These are phyloP conservation scores for Arenaria interpres DNA, from an alignment of 2,113 vertebrate species.

Conservation along the genomic window DNA sequence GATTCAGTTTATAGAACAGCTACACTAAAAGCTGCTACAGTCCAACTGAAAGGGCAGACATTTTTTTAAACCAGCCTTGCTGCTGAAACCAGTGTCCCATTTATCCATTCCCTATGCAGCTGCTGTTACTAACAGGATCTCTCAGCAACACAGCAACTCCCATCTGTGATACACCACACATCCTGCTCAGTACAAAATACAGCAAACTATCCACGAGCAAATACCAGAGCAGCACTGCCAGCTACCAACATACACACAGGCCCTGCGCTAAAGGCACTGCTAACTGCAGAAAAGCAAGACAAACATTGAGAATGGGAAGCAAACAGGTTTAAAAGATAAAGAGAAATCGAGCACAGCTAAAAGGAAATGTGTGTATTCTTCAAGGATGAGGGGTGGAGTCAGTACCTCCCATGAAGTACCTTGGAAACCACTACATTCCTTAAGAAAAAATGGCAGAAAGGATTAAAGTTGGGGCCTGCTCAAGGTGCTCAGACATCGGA, in stretches of 20 bases:
- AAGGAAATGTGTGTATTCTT: neutral
- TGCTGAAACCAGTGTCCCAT: neutral
- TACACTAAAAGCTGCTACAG: neutral
- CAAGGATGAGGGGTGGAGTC: neutral
- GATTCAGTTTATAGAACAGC: neutral
- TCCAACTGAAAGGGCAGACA: neutral
- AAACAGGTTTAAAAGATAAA: neutral
- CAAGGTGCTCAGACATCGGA: neutral
- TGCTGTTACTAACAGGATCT: neutral
- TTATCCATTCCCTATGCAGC: neutral
- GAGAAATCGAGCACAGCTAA: neutral
- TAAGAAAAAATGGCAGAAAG: neutral
- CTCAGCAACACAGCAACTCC: neutral
- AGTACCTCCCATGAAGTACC: neutral
- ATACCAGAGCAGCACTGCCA: neutral
- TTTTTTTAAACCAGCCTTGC: neutral
- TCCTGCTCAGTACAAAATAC: neutral
- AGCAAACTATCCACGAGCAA: neutral
- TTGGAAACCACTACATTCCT: neutral
- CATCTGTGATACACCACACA: neutral
- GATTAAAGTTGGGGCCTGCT: neutral
- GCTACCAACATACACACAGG: neutral
- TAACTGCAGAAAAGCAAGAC: neutral
- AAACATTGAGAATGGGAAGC: neutral
- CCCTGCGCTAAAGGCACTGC: neutral